phyloP scores from a whole-genome alignment of 2,888 invertebrate genomes.

The Ectemnius lituratus region DNA sequence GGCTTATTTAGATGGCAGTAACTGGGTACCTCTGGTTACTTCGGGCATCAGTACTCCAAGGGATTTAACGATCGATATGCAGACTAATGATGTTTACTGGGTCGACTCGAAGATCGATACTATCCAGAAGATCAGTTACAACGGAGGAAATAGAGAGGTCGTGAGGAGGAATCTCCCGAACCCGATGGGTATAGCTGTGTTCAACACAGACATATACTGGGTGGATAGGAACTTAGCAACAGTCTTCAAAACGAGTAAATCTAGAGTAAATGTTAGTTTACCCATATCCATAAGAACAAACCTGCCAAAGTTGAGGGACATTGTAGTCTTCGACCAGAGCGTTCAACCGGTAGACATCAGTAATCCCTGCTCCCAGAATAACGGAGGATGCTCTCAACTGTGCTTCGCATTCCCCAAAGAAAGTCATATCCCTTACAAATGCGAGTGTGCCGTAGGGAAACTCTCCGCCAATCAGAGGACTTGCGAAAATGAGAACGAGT shows the following conservation, averaged over 20 bases:
- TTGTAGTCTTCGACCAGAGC: conserved; percentile 92
- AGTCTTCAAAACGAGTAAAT: conserved; percentile 88
- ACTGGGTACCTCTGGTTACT: conserved; percentile 91
- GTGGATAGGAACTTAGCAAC: conserved; percentile 94
- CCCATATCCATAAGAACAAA: conserved; percentile 89
- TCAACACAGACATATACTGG: conserved; percentile 93
- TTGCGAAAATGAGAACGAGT: conserved; percentile 92
- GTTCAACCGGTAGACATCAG: conserved; percentile 91
- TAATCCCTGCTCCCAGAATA: conserved; percentile 87
- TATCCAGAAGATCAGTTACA: conserved; percentile 94
- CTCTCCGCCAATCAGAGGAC: conserved; percentile 83
- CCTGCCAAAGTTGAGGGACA: conserved; percentile 91
- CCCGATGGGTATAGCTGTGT: conserved; percentile 95
- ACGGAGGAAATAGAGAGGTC: conserved; percentile 88
- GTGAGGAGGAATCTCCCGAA: conserved; percentile 93
- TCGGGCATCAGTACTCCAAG: conserved; percentile 94
- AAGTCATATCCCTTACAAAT: conserved; percentile 81
- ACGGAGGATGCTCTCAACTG: conserved; percentile 94
- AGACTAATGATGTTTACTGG: conserved; percentile 98
- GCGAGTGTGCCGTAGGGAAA: conserved; percentile 95
- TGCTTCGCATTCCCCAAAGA: conserved; percentile 95
- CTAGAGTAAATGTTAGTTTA: conserved; percentile 85
- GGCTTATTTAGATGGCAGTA: conserved; percentile 91
- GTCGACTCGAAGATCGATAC: conserved; percentile 96
- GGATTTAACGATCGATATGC: conserved; percentile 94